Evolutionary conservation across 1,140 invertebrate genomes (phyloP).

Genomic region (Odontomachus brunneus): DNA sequence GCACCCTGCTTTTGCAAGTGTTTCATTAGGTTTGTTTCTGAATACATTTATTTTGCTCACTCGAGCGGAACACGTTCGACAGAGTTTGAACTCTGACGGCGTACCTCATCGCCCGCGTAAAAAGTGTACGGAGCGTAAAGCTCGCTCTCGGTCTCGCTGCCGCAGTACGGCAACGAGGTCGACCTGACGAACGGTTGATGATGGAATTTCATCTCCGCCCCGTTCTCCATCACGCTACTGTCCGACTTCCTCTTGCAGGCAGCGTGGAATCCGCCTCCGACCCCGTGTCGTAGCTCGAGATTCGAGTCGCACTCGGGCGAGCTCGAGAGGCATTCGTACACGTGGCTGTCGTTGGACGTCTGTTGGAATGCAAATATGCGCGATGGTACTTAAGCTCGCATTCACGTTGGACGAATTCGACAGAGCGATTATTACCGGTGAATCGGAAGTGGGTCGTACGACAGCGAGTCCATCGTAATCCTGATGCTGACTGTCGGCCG

Average conservation of each 20-base stretch:
- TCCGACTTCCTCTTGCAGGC: conserved; percentile 84
- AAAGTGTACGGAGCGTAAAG: conserved; percentile 93
- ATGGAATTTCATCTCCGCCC: conserved; percentile 82
- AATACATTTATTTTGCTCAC: neutral
- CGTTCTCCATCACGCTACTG: conserved; percentile 83
- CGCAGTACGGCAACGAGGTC: conserved; percentile 91
- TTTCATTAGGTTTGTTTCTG: neutral
- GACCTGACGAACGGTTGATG: conserved; percentile 84
- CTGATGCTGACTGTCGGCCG: conserved; percentile 61
- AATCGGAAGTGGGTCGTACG: conserved; percentile 74
- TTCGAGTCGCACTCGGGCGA: conserved; percentile 88
- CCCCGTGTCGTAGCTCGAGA: conserved; percentile 80
- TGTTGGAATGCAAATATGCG: conserved; percentile 41
- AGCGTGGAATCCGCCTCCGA: conserved; percentile 68
- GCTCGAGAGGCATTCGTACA: conserved; percentile 89
- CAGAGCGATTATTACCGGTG: conserved; percentile 72
- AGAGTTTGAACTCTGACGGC: neutral
- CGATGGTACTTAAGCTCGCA: too few relatives aligned
- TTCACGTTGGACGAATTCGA: too few relatives aligned
- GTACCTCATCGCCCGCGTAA: conserved; percentile 86
- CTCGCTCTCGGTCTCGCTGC: conserved; percentile 92
- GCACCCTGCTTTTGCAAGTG: conserved; percentile 79
- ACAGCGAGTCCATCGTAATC: conserved; percentile 77
- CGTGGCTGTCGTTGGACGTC: conserved; percentile 84
- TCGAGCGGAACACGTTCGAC: neutral